phyloP scores from a whole-genome alignment of 2,113 vertebrate genomes.

The Forbesichthys papilliferus region DNA sequence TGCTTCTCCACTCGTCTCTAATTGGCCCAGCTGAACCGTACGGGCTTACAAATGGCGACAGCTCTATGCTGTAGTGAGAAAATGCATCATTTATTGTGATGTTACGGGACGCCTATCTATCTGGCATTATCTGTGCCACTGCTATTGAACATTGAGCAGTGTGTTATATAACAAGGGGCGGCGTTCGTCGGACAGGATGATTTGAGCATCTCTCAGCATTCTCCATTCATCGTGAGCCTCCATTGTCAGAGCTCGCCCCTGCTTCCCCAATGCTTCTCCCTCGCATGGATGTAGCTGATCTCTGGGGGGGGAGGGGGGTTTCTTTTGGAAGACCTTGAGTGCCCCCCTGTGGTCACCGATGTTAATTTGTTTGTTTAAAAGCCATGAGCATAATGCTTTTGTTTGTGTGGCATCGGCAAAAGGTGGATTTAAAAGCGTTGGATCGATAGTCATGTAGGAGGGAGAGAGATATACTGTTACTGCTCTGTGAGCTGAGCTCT shows the following conservation, averaged over 20 bases:
- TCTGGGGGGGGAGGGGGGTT: conserved; percentile 18
- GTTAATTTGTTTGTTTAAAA: conserved; percentile 19
- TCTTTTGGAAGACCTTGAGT: conserved; percentile 58
- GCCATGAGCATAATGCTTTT: neutral
- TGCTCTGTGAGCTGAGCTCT: neutral
- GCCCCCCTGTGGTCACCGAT: conserved; percentile 63
- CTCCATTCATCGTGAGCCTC: conserved; percentile 52
- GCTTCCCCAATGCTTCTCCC: conserved; percentile 21
- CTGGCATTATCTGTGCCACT: too few relatives aligned
- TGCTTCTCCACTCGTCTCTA: neutral
- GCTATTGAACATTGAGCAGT: too few relatives aligned
- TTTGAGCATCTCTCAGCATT: conserved; percentile 36
- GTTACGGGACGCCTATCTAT: neutral
- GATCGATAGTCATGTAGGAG: neutral
- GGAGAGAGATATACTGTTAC: neutral
- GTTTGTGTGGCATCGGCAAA: neutral
- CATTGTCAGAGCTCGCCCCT: neutral
- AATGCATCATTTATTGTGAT: too few relatives aligned
- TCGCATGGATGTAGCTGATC: conserved; percentile 17
- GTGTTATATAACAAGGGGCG: too few relatives aligned
- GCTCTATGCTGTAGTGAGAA: too few relatives aligned
- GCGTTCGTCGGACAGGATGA: neutral
- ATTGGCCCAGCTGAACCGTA: conserved; percentile 2
- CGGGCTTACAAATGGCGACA: neutral
- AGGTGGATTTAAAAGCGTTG: neutral